These are phyloP conservation scores for Syngnathus floridae DNA, from an alignment of 2,113 vertebrate genomes.

Conservation along the genomic window DNA sequence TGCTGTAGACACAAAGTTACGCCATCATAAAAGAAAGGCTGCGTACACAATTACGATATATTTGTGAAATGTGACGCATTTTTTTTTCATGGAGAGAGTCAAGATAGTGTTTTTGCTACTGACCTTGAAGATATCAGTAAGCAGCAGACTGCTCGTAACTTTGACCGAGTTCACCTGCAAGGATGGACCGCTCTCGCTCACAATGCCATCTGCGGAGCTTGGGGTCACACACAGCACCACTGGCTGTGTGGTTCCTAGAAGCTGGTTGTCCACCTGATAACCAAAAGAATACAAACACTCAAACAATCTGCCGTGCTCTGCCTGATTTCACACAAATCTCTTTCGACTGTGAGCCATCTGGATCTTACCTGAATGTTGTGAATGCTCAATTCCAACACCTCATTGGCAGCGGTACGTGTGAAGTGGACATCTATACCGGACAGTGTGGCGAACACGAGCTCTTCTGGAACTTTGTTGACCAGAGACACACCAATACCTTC, in stretches of 20 bases:
- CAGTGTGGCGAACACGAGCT: slow-evolving; percentile 84
- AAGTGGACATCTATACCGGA: slow-evolving; percentile 85
- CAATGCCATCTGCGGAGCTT: slow-evolving; percentile 68
- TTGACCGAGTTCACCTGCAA: slow-evolving; percentile 90
- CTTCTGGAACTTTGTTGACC: slow-evolving; percentile 92
- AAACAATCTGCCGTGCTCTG: too few relatives aligned
- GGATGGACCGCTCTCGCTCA: slow-evolving; percentile 74
- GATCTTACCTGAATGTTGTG: slow-evolving; percentile 84
- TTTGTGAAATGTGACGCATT: too few relatives aligned
- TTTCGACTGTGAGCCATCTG: not conserved
- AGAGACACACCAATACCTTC: slow-evolving; percentile 90
- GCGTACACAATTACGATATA: too few relatives aligned
- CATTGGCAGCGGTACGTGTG: slow-evolving; percentile 76
- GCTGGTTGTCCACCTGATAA: slow-evolving; percentile 90
- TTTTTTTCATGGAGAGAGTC: not conserved
- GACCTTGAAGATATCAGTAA: slow-evolving; percentile 96
- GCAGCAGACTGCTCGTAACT: slow-evolving; percentile 84
- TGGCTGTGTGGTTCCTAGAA: slow-evolving; percentile 86
- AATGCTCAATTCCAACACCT: slow-evolving; percentile 87
- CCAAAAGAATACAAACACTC: not conserved
- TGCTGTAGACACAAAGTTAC: slow-evolving; percentile 69
- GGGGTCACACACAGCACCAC: slow-evolving; percentile 88
- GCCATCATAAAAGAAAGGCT: not conserved
- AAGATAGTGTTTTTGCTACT: slow-evolving; percentile 4
- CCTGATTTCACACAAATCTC: not conserved